Conservation (phyloP, 1,140 invertebrate species). For the Yoshiicerus persimilis region DNA sequence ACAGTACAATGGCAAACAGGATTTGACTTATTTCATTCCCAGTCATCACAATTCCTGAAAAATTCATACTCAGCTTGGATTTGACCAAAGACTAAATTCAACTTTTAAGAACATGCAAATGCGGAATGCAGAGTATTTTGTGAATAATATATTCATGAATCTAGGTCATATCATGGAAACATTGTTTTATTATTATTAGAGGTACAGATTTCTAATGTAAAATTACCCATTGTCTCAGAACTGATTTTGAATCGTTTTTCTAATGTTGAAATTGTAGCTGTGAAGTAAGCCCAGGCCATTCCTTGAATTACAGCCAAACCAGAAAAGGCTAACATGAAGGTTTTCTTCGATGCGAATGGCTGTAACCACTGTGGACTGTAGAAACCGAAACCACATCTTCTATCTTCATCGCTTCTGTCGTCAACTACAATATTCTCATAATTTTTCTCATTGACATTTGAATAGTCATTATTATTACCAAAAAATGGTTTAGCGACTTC, state of each 20-base stretch:
- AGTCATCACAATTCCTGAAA: slow-evolving; percentile 65
- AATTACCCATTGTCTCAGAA: slow-evolving; percentile 80
- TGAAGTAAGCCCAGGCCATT: slow-evolving; percentile 94
- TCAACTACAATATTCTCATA: background rate
- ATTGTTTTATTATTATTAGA: too few relatives aligned
- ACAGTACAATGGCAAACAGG: slow-evolving; percentile 61
- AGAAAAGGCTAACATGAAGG: slow-evolving; percentile 84
- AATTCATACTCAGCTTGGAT: too few relatives aligned
- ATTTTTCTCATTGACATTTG: background rate
- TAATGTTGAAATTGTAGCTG: slow-evolving; percentile 93
- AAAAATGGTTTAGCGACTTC: slow-evolving; percentile 2
- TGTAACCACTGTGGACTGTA: slow-evolving; percentile 71
- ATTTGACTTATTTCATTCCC: slow-evolving; percentile 73
- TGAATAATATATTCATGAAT: too few relatives aligned
- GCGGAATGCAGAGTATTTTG: too few relatives aligned
- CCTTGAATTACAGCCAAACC: slow-evolving; percentile 71
- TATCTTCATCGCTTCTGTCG: slow-evolving; percentile 54
- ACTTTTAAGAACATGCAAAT: too few relatives aligned
- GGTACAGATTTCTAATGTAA: too few relatives aligned
- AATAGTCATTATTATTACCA: background rate
- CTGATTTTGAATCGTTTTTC: slow-evolving; percentile 96
- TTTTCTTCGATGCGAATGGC: slow-evolving; percentile 80
- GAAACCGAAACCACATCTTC: slow-evolving; percentile 69
- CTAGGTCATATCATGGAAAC: too few relatives aligned
- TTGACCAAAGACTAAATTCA: too few relatives aligned